Base-by-base conservation (phyloP, 2,797 vertebrate species). In the Falco novaeseelandiae region DNA sequence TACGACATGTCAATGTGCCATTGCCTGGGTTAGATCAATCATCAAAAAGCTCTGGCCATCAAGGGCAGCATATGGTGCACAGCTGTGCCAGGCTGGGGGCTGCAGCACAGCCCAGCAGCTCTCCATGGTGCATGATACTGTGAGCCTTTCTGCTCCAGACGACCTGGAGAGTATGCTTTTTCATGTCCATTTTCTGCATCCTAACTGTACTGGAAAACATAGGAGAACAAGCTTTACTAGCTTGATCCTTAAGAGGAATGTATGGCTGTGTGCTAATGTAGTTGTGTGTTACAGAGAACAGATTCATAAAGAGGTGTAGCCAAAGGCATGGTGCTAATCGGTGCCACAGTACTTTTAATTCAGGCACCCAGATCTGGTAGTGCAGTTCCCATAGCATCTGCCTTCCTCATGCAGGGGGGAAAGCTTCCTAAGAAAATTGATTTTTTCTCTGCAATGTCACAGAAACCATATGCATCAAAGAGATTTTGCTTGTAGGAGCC, bases 51-150 rank as follows among this genome's bases (percentile, higher is more conserved):
- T 87, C 14, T 55, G 73, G 48, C 69, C 46, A 36, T 49, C 32
- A 27, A 72, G 59, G 51, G 40, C 63, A 70, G 22, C 2, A 2
- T 44, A 19, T 18, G 63, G 27, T 21, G 4, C 34, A 26, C 49
- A 79, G 38, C 76, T 90, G 23, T 69, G 58, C 30, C 30, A 48
- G n/a, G 40, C 25, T 34, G 18, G 76, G 26, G 18, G 11, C 49
- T 61, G 25, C 5, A 6, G 69, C 42, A 42, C 27, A 58, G 42
- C 12, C 19, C 3, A 1, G 27, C 25, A 78, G 19, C 16, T 51
- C 20, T 87, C 15, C 34, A 14, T 3, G 2, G 5, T 36, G 6
- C 1, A 0, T 40, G n/a, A 21, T 30, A 34, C 36, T 52, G 36
- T 4, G 8, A 89, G 7, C 4, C 22, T 61, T 83, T 81, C 59